Conservation (phyloP, 2,113 vertebrate species). For the Hucho hucho region DNA sequence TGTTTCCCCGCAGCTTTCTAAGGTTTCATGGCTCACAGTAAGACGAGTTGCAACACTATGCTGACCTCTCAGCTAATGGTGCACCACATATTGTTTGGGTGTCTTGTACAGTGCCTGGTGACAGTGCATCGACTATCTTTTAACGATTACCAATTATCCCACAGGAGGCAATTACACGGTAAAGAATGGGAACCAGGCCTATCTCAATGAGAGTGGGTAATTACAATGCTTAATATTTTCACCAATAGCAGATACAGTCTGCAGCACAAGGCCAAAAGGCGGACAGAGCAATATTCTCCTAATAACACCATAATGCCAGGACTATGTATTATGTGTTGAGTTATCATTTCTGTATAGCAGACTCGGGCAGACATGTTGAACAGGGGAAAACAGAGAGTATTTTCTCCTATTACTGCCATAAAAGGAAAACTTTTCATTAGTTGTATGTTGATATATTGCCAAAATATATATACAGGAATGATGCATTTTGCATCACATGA, state of each 20-base stretch:
- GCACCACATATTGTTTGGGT: slow-evolving; percentile 41
- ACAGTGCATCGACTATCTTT: slow-evolving; percentile 59
- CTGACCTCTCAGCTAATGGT: slow-evolving; percentile 63
- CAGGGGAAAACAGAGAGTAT: slow-evolving; percentile 19
- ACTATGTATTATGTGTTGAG: slow-evolving; percentile 49
- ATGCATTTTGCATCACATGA: no score
- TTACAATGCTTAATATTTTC: slow-evolving; percentile 65
- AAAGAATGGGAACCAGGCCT: slow-evolving; percentile 43
- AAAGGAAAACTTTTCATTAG: slow-evolving; percentile 41
- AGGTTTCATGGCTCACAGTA: background rate
- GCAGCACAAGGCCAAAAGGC: slow-evolving; percentile 48
- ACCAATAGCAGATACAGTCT: slow-evolving; percentile 59
- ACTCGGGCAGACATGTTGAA: slow-evolving; percentile 33
- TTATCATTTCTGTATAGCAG: slow-evolving; percentile 41
- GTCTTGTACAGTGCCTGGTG: slow-evolving; percentile 44
- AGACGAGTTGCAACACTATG: slow-evolving; percentile 37
- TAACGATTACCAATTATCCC: slow-evolving; percentile 70
- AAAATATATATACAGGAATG: no score
- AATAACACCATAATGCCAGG: slow-evolving; percentile 34
- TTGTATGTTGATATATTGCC: slow-evolving; percentile 1
- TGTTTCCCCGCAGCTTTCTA: background rate
- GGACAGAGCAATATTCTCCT: slow-evolving; percentile 38
- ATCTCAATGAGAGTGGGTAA: slow-evolving; percentile 58
- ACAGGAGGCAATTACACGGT: slow-evolving; percentile 65
- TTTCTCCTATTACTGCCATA: slow-evolving; percentile 37